Base-by-base conservation (phyloP, 2,888 invertebrate species). In the Alloscopus bannaensis region DNA sequence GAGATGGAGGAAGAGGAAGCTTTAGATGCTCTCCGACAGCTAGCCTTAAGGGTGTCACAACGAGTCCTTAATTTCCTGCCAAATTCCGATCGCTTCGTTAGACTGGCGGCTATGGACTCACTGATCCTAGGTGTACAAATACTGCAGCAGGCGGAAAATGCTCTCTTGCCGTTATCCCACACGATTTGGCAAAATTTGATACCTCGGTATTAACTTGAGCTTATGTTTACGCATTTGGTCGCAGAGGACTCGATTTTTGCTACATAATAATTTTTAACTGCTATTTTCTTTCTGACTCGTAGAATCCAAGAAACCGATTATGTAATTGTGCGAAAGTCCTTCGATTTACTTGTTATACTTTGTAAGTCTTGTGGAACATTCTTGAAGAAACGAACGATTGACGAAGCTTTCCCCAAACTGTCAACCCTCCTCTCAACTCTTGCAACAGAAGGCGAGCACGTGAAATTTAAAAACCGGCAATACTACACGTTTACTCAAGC, bases 401-500 rank as follows among this genome's bases (percentile, higher is more conserved):
- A 81, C 36, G 83, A 85, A 65, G 80, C 83, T 18, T 83, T 86
- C 70, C 86, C 86, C 20, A 85, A 70, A 64, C 62, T 86, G 13
- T 75, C 83, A 16, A 16, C 52, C 1, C 29, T 83, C 13, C 59
- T 86, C 8, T 22, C 79, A 8, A 76, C 36, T 3, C 62, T 86
- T 16, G 81, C 81, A 0, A 55, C 68, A 28, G 81, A 81, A 52
- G 81, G 84, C 40, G 72, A 76, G 40, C 47, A 72, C 64, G 76
- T 84, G 1, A 73, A 78, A 42, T 69, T 81, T 18, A 84, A 81
- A 70, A 76, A 82, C 28, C 31, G 75, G 22, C 72, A 84, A 16
- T 85, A 85, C 70, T 86, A 83, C 70, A 85, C 85, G 0, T 83
- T 68, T 50, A 86, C 84, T 2, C 86, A 86, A 70, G 81, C 82